These are phyloP conservation scores for Eupithecia pulchellata DNA, from an alignment of 2,888 invertebrate genomes.

Conservation along the genomic window DNA sequence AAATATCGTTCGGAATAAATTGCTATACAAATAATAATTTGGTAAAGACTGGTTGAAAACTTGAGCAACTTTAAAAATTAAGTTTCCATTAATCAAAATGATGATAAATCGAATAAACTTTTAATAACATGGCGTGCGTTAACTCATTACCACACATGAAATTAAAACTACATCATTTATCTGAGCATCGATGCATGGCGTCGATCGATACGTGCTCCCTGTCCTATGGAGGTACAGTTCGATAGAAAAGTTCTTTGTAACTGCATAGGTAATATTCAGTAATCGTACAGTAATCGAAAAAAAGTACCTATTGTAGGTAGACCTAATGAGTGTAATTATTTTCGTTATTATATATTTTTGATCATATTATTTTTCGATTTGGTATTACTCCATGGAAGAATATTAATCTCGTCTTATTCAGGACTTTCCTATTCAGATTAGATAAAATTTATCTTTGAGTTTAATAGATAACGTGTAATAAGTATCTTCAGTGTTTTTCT, in stretches of 20 bases:
- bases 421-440: neutral
- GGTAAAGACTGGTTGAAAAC: neutral
- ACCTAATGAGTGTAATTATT: too few relatives aligned
- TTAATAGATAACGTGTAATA: neutral
- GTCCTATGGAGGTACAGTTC: slow-evolving; percentile 10
- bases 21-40: too few relatives aligned
- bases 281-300: too few relatives aligned
- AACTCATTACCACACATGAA: slow-evolving; percentile 22
- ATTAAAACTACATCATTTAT: slow-evolving; percentile 28
- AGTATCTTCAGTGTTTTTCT: neutral
- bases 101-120: slow-evolving; percentile 9
- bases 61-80: neutral
- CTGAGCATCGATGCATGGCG: slow-evolving; percentile 45
- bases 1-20: too few relatives aligned
- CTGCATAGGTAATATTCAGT: neutral
- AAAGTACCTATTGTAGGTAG: too few relatives aligned
- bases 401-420: too few relatives aligned
- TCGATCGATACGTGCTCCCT: slow-evolving; percentile 49
- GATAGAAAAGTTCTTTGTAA: slow-evolving; percentile 5
- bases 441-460: neutral
- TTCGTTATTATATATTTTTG: too few relatives aligned
- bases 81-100: neutral
- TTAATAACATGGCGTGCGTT: slow-evolving; percentile 30
- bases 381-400: neutral
- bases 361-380: neutral